Conservation (phyloP, 1,140 invertebrate genomes). For the Anastatus disparis region DNA sequence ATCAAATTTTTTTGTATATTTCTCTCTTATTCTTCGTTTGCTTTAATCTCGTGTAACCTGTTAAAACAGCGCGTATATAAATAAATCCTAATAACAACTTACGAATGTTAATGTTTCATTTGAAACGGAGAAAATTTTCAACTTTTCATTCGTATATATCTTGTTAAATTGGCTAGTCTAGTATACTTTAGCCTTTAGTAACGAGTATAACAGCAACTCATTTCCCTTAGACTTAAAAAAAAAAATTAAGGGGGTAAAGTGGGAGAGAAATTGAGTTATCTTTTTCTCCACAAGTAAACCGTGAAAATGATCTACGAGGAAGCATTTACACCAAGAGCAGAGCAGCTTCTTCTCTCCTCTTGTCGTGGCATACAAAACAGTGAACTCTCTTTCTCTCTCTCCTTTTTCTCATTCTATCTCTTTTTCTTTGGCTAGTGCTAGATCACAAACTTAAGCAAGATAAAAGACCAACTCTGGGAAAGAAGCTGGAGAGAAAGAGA, state of each 20-base stretch:
- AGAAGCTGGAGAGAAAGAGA: conserved; percentile 14
- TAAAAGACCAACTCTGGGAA: conserved; percentile 47
- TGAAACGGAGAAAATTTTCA: conserved; percentile 33
- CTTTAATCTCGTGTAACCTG: conserved; percentile 14
- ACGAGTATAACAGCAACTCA: conserved; percentile 5
- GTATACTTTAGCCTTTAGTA: conserved; percentile 34
- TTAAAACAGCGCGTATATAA: background rate
- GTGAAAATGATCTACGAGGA: conserved; percentile 45
- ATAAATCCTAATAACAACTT: conserved; percentile 33
- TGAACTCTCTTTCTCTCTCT: too few relatives aligned
- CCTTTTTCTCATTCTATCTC: too few relatives aligned
- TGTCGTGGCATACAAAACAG: conserved; percentile 48
- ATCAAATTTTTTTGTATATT: too few relatives aligned
- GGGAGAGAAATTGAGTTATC: conserved; percentile 42
- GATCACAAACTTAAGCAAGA: conserved; percentile 51
- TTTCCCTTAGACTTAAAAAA: conserved; percentile 23
- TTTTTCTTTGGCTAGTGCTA: too few relatives aligned
- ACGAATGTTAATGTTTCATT: conserved; percentile 26
- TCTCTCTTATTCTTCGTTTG: background rate
- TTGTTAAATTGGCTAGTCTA: conserved; percentile 21
- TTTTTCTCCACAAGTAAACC: conserved; percentile 38
- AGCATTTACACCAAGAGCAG: conserved; percentile 27
- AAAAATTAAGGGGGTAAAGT: too few relatives aligned
- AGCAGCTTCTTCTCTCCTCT: too few relatives aligned
- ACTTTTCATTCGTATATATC: conserved; percentile 22